Percentiles rank a stretch among this genome's conserved stretches.
phyloP scores from a whole-genome alignment of 2,113 vertebrate species.

The Pteropus alecto region DNA sequence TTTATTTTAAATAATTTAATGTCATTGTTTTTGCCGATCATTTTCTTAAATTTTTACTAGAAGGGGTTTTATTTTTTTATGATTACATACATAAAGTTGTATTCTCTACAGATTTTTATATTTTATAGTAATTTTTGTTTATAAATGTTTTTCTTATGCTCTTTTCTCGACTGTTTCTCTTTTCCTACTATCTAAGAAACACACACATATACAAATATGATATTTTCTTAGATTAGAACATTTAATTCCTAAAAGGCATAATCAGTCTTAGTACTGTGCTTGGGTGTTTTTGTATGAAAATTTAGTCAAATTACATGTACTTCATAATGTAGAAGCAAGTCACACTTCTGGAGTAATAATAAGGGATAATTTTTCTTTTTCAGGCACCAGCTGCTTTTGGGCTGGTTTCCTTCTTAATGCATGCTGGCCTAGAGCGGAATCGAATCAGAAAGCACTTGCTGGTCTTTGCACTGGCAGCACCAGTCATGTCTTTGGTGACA shows the following conservation, averaged over 20 bases:
- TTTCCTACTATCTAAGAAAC: background rate
- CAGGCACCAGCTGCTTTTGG: constrained; percentile 98
- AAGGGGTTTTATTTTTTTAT: background rate
- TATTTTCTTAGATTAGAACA: background rate
- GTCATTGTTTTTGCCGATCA: background rate
- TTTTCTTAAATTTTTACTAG: constrained; percentile 28
- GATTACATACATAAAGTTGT: background rate
- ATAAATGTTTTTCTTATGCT: background rate
- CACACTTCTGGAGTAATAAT: background rate
- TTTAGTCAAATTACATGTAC: background rate
- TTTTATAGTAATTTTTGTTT: constrained; percentile 47
- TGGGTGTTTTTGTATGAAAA: background rate
- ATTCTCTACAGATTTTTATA: background rate
- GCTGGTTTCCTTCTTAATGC: constrained; percentile 98
- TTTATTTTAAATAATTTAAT: background rate
- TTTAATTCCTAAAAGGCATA: constrained; percentile 1
- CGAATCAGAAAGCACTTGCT: constrained; percentile 97
- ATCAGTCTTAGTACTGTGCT: background rate
- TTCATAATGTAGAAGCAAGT: background rate
- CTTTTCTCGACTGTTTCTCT: background rate
- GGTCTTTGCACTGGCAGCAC: constrained; percentile 96
- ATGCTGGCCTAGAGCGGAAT: constrained; percentile 97
- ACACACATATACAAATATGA: background rate
- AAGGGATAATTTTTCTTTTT: constrained; percentile 23
- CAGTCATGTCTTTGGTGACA: constrained; percentile 94